These are phyloP conservation scores for Poecilia picta DNA, from an alignment of 2,797 vertebrate species.

Conservation along the genomic window DNA sequence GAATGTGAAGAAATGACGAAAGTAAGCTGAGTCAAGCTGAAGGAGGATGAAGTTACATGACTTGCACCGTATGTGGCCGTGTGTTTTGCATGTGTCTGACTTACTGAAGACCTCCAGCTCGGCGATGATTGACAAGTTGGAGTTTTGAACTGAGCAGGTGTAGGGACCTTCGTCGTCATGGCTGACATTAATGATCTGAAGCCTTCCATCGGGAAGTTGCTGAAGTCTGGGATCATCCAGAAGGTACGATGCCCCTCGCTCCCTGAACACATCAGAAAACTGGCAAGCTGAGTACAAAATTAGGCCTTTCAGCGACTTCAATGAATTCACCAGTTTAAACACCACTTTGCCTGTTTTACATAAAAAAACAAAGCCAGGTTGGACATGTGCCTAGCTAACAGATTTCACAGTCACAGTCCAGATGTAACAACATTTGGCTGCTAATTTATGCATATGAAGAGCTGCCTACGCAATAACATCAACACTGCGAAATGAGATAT, in stretches of 20 bases:
- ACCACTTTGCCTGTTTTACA: constrained; percentile 15
- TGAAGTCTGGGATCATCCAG: constrained; percentile 81
- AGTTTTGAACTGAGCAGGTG: constrained; percentile 82
- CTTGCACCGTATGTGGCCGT: not conserved
- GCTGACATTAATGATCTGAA: constrained; percentile 83
- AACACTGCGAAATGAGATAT: constrained; percentile 28
- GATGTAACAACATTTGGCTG: constrained; percentile 55
- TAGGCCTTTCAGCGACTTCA: constrained; percentile 9
- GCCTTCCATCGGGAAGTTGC: constrained; percentile 79
- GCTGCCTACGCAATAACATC: constrained; percentile 29
- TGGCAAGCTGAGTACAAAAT: not conserved
- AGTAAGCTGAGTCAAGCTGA: constrained; percentile 10
- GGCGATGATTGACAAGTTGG: constrained; percentile 80
- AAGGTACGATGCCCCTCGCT: constrained; percentile 67
- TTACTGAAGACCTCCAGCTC: constrained; percentile 85
- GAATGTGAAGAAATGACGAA: constrained; percentile 23
- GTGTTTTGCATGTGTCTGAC: constrained; percentile 44
- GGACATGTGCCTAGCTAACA: constrained; percentile 29
- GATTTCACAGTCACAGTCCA: constrained; percentile 52
- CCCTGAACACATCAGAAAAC: constrained; percentile 53
- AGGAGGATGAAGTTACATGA: constrained; percentile 21
- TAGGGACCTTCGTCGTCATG: constrained; percentile 81
- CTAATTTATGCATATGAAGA: constrained; percentile 60
- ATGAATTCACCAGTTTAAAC: constrained; percentile 27
- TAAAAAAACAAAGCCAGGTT: constrained; percentile 37